These are phyloP conservation scores for Otolemur crassicaudatus DNA, from an alignment of 2,797 vertebrate genomes.

Conservation along the genomic window DNA sequence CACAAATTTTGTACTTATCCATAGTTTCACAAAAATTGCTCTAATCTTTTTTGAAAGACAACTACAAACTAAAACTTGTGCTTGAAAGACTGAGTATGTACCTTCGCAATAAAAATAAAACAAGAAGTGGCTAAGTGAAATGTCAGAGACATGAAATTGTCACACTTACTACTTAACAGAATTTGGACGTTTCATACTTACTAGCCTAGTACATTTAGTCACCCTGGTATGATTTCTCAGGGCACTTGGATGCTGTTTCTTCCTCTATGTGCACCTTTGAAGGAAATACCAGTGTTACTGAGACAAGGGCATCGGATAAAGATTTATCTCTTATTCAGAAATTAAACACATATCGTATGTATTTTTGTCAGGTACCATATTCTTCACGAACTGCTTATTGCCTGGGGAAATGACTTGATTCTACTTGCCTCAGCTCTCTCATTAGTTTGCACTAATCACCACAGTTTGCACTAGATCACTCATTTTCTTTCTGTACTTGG, in stretches of 20 bases:
- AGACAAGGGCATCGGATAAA: not conserved
- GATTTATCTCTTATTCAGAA: not conserved
- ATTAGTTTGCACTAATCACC: not conserved
- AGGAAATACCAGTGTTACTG: not conserved
- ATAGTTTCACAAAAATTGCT: too few species aligned
- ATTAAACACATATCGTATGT: not conserved
- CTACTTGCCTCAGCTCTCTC: not conserved
- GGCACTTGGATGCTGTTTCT: not conserved
- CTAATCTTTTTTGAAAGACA: too few species aligned
- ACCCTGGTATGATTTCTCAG: conserved; percentile 47
- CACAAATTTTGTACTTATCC: too few species aligned
- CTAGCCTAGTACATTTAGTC: not conserved
- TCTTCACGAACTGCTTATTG: not conserved
- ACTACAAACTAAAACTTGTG: too few species aligned
- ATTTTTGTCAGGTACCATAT: not conserved
- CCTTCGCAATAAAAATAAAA: too few species aligned
- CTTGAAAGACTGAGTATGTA: too few species aligned
- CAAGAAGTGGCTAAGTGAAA: too few species aligned
- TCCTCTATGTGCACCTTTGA: not conserved
- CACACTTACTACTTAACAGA: too few species aligned
- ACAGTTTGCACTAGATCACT: not conserved
- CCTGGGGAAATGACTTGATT: not conserved
- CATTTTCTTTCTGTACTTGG: not conserved
- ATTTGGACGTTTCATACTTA: too few species aligned
- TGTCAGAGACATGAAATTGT: too few species aligned